phyloP scores from a whole-genome alignment of 2,797 vertebrate species.

The Eulemur coronatus region DNA sequence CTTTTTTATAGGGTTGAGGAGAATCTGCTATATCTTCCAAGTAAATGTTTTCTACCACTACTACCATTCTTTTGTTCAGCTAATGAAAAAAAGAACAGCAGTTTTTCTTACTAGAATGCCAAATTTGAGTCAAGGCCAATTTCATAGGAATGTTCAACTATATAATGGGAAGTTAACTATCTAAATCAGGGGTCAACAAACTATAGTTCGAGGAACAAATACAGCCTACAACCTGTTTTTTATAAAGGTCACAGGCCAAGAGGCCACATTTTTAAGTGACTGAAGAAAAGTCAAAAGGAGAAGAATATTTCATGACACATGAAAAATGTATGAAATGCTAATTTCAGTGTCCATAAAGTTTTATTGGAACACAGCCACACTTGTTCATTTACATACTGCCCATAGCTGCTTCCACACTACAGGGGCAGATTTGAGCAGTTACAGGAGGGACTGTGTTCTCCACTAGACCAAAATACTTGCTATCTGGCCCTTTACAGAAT shows the following conservation, averaged over 20 bases:
- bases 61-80: not conserved
- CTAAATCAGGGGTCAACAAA: not conserved
- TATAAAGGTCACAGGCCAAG: not conserved
- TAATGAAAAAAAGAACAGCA: not conserved
- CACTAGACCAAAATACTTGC: not conserved
- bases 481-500: not conserved
- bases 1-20: not conserved
- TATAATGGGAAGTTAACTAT: not conserved
- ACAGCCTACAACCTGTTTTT: not conserved
- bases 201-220: not conserved
- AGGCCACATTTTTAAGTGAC: conserved; percentile 15
- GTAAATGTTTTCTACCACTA: not conserved
- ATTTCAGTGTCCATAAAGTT: not conserved
- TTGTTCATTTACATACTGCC: not conserved
- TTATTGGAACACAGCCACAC: not conserved
- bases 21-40: not conserved
- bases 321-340: not conserved
- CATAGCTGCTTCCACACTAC: not conserved
- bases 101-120: conserved; percentile 10
- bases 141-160: not conserved
- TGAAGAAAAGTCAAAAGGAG: conserved; percentile 25
- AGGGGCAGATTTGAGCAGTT: not conserved
- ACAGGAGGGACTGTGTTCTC: not conserved
- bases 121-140: not conserved
- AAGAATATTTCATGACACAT: not conserved